These are phyloP conservation scores for Phyllostomus hastatus DNA, from an alignment of 2,113 vertebrate species.

Conservation along the genomic window DNA sequence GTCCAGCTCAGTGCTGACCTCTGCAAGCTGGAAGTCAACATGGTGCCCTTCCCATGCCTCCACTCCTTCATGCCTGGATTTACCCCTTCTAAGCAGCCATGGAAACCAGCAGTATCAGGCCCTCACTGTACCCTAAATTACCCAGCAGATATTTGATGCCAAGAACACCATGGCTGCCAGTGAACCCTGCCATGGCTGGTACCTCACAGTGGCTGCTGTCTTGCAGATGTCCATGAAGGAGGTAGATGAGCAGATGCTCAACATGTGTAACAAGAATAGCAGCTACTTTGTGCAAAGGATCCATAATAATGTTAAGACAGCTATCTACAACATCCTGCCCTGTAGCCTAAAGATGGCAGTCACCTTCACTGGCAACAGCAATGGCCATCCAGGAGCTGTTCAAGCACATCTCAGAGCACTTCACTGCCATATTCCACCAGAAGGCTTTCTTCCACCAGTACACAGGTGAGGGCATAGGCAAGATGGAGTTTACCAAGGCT, in stretches of 20 bases:
- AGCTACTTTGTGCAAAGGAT: constrained; percentile 87
- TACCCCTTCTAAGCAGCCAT: not conserved
- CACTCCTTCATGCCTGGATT: not conserved
- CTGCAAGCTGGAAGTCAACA: not conserved
- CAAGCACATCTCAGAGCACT: not conserved
- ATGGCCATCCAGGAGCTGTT: not conserved
- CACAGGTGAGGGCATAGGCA: not conserved
- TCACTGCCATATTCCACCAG: not conserved
- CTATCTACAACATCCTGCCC: not conserved
- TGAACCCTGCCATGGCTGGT: not conserved
- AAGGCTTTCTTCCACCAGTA: not conserved
- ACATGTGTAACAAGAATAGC: constrained; percentile 91
- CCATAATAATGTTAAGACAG: constrained; percentile 14
- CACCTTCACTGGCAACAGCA: not conserved
- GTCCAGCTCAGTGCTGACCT: not conserved
- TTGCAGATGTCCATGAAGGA: constrained; percentile 77
- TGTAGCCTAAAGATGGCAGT: not conserved
- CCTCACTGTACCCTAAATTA: not conserved
- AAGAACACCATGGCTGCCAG: not conserved
- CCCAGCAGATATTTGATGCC: not conserved
- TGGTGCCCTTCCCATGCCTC: not conserved
- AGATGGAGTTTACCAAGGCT: not conserved
- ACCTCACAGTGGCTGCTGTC: not conserved
- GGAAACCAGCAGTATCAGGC: not conserved
- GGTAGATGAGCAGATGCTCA: constrained; percentile 66